Evolutionary conservation across 2,888 invertebrate genomes (phyloP), one percentile per base, ranked within the genome.

Genomic region (Dichetophora obliterata): DNA sequence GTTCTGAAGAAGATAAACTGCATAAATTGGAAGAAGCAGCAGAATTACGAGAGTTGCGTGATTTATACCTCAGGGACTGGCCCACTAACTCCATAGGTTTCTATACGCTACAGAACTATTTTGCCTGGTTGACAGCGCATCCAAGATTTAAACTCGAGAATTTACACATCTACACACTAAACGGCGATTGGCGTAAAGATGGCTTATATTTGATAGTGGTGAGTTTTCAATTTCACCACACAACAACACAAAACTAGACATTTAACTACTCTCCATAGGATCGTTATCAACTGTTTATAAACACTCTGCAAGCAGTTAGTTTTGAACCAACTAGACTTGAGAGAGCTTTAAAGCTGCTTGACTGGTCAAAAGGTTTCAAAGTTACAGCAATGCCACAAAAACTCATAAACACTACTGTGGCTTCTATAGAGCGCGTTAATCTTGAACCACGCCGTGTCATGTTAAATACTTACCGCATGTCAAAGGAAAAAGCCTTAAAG

Each of bases 321-420:
- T 69, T 61, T 9, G 81, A 81, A 31, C 81, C 81, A 22, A 80
- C 82, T 24, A 75, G 81, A n/a, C 65, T 83, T 16, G 80, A 73
- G 73, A 77, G 77, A 57, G 83, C 83, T 16, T 77, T 85, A 19
- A 79, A 78, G n/a, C 78, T 84, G 52, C 76, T 84, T 52, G 83
- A 86, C 72, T 86, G 85, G 85, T 82, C 79, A n/a, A 76, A 79
- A 5, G 82, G 84, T n/a, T 84, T 80, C 70, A 85, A 85, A 82
- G 80, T 86, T 14, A 84, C 84, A 66, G 82, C 84, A 5, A 82
- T 84, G 74, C 80, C 84, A 43, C 79, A 81, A 54, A 75, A 80
- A 57, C 84, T 85, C 78, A 81, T 82, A 52, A 76, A 81, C 19
- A 82, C 83, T 61, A 83, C 85, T 65, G 31, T 84, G 19, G 75